Evolutionary conservation across 2,888 invertebrate genomes (phyloP), one percentile per base, ranked within the genome.

Genomic region (Cetonia aurata): DNA sequence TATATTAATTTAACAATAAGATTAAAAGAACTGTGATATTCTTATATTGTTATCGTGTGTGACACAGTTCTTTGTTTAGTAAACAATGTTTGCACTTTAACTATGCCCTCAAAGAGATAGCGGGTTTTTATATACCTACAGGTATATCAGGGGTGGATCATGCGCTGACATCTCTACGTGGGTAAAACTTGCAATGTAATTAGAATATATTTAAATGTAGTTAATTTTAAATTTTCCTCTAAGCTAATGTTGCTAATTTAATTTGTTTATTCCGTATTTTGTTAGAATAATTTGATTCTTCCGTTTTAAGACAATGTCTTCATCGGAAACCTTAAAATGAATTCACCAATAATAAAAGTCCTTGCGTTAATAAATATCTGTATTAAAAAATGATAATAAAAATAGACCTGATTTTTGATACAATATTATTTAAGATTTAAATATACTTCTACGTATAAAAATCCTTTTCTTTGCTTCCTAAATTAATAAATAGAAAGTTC

Each of bases 71-170:
- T 62, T 62, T 62, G 62, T 62, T 69, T 60, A 59, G 59, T 60
- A 69, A 69, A 69, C 69, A 69, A 59, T 69, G 69, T 69, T 69
- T 60, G 52, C 53, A 59, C 53, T 48, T 69, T 59, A 41, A 69
- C 69, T 69, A 69, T 60, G 44, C 50, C 53, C 41, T 59, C 53
- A 69, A 52, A 69, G 52, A 59, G 59, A 60, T 69, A 31, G 44
- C 67, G 52, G 33, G 60, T 69, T 69, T 69, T 69, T 69, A 69
- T 69, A 69, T 52, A 37, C 25, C 25, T 15, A 59, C 44, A 57
- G 53, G 53, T 67, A 37, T 67, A 57, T 57, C 37, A 56, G 46
- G 57, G 59, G 60, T 53, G 60, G 69, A 37, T 59, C 59, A 60
- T 69, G 69, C 69, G 69, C 69, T 52, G 46, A 60, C 60, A 69